A percentile compares a stretch with the other conserved stretches of the same genome.
These are phyloP conservation scores for Tangara arthus DNA, from an alignment of 2,797 vertebrate genomes.

Conservation along the genomic window DNA sequence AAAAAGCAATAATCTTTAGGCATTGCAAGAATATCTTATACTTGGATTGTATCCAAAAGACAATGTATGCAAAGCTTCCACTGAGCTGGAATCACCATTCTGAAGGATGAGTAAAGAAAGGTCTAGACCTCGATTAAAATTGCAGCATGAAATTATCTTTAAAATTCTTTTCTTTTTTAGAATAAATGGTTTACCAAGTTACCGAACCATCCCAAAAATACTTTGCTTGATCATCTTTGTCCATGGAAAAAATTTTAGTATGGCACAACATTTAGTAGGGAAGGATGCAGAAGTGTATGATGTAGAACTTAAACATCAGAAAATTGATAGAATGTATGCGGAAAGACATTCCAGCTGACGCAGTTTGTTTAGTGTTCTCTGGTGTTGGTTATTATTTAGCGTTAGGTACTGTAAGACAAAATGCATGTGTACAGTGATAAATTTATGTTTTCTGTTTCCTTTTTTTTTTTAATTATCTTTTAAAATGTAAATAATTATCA, in stretches of 20 bases:
- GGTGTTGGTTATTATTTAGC: not conserved
- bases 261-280: not conserved
- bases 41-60: constrained; percentile 14
- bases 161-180: not conserved
- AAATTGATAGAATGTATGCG: not conserved
- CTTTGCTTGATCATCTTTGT: not conserved
- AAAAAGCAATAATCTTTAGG: not conserved
- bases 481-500: not conserved
- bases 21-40: not conserved
- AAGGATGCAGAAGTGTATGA: not conserved
- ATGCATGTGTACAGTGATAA: not conserved
- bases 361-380: not conserved
- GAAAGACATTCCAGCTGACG: not conserved
- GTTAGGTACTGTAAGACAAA: not conserved
- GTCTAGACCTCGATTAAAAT: not conserved
- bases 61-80: not conserved
- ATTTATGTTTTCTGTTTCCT: not conserved
- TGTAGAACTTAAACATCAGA: not conserved
- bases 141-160: not conserved
- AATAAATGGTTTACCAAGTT: not conserved
- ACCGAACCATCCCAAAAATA: not conserved
- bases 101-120: not conserved
- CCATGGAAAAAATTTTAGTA: not conserved
- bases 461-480: not conserved
- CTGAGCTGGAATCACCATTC: not conserved